Conservation (phyloP, 2,797 vertebrate genomes). For the Forpus xanthops region DNA sequence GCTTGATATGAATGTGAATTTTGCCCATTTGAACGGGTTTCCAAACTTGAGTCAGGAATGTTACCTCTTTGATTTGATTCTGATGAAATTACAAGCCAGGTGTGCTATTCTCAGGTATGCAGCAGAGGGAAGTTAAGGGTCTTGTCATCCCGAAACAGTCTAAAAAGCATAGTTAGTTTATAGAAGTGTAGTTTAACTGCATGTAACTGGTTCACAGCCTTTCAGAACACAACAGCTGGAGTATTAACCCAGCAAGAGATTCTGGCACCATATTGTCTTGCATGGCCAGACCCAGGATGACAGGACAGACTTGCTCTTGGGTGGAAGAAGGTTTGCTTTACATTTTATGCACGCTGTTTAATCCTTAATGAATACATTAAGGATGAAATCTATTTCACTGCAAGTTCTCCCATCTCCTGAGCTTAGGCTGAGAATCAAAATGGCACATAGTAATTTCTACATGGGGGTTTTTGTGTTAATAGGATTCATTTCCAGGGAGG, state of each 20-base stretch:
- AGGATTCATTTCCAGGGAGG: neutral
- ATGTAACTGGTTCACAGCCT: neutral
- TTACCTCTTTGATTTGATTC: neutral
- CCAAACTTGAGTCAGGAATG: neutral
- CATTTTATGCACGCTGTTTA: neutral
- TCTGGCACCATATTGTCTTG: neutral
- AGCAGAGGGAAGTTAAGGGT: constrained; percentile 15
- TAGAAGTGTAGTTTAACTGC: neutral
- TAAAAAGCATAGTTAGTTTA: neutral
- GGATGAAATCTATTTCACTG: neutral
- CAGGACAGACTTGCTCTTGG: neutral
- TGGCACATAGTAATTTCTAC: neutral
- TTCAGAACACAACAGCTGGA: neutral
- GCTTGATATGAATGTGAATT: constrained; percentile 19
- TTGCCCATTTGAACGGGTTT: neutral
- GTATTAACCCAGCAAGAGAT: neutral
- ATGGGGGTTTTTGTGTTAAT: neutral
- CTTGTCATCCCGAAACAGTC: neutral
- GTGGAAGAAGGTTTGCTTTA: neutral
- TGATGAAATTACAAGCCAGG: neutral
- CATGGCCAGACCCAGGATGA: neutral
- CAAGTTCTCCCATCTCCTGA: neutral
- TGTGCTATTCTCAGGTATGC: constrained; percentile 35
- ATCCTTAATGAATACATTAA: neutral
- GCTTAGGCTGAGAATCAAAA: neutral